Evolutionary conservation across 37 sponge, comb jelly and placozoan genomes (phyloP), one percentile per base, ranked within the genome.

Genomic region (Chondrosia reniformis): DNA sequence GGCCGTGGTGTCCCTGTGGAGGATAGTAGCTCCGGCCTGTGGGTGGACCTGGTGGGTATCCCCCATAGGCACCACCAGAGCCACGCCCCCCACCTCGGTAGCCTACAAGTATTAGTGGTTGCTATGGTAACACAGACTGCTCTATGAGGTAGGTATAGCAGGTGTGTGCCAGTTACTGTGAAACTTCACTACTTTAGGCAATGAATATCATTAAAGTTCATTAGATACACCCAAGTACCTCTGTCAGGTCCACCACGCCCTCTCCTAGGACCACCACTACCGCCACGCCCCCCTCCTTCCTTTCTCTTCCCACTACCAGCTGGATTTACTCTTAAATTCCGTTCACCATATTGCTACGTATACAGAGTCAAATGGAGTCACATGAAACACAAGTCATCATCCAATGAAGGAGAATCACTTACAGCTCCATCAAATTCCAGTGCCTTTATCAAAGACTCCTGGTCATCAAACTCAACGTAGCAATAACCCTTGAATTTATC

Each of bases 401-500:
- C n/a, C n/a, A n/a, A n/a, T n/a, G n/a, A n/a, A n/a, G n/a, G 8
- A 36, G 12, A 30, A 15, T 21, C 62, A 84, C 87, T 89, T 79
- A 96, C 88, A 7, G 97, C 91, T 71, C 93, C 91, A 76, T 96
- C 79, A 76, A 72, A 96, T 32, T 89, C 94, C 72, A 96, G 71
- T 13, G 93, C 93, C 45, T 89, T 88, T 40, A 83, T 89, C 66
- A 96, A 73, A 4, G 91, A 86, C 4, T 84, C 79, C 41, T 67
- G 27, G 57, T 87, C 86, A 38, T 89, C 86, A 90, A 96, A 92
- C 80, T 96, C 97, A 39, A 96, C 93, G 72, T 96, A 96, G 69
- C 93, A 89, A 75, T 69, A 96, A 7, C 95, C 97, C 83, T 93
- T 92, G 79, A 97, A 97, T 39, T 43, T 79, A 64, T 97, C 97